Conservation (phyloP, 2,888 invertebrate genomes). For the Glyphotaelius pellucidus region DNA sequence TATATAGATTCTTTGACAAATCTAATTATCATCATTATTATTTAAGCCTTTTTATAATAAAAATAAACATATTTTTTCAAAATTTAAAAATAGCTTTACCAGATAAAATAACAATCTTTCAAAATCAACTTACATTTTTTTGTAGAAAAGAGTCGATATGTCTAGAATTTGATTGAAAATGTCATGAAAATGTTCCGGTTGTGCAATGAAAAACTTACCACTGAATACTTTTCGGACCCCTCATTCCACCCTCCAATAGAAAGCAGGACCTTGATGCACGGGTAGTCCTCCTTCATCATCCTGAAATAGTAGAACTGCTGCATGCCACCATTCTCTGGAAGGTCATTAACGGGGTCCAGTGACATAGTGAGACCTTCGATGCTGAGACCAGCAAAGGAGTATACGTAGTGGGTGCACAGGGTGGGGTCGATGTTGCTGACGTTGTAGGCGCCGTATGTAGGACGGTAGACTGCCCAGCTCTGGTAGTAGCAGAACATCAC, state of each 20-base stretch:
- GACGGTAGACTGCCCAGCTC: constrained; percentile 75
- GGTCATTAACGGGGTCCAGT: constrained; percentile 71
- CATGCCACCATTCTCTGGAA: constrained; percentile 66
- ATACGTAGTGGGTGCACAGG: constrained; percentile 76
- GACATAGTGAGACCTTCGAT: constrained; percentile 72
- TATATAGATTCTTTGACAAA: no score
- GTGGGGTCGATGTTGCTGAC: constrained; percentile 73
- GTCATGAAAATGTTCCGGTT: no score
- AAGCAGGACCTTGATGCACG: constrained; percentile 72
- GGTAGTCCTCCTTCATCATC: constrained; percentile 71
- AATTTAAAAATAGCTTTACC: no score
- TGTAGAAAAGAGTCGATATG: no score
- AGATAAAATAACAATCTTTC: no score
- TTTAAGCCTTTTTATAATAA: no score
- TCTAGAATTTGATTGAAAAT: no score
- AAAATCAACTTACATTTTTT: no score
- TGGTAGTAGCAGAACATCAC: constrained; percentile 75
- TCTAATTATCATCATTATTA: no score
- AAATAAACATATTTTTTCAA: no score
- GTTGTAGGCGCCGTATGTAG: constrained; percentile 71
- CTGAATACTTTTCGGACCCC: constrained; percentile 73
- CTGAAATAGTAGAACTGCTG: constrained; percentile 70
- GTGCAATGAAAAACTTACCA: constrained; percentile 68
- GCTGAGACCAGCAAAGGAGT: constrained; percentile 76
- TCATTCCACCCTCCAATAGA: constrained; percentile 77